phyloP scores from a whole-genome alignment of 2,888 invertebrate genomes.

The Nasonovia ribisnigri region DNA sequence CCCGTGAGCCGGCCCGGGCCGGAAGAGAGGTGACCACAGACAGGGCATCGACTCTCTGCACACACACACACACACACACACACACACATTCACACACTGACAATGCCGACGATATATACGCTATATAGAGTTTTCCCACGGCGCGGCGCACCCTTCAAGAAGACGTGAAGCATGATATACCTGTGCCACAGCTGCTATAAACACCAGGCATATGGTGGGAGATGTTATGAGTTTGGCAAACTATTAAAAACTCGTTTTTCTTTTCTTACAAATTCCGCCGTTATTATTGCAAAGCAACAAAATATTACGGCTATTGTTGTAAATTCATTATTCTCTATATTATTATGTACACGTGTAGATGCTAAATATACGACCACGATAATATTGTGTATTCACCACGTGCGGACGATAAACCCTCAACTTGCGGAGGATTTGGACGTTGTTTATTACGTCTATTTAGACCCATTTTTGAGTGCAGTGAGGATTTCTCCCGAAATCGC shows the following conservation, averaged over 20 bases:
- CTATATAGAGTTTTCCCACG: slow-evolving; percentile 53
- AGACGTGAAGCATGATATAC: slow-evolving; percentile 44
- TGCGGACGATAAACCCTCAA: neutral
- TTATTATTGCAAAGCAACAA: slow-evolving; percentile 39
- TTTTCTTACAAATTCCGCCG: slow-evolving; percentile 10
- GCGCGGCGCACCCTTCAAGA: slow-evolving; percentile 61
- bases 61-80: neutral
- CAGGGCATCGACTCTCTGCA: slow-evolving; percentile 62
- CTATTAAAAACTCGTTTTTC: slow-evolving; percentile 54
- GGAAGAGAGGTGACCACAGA: slow-evolving; percentile 65
- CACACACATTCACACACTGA: slow-evolving; percentile 10
- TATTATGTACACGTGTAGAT: neutral
- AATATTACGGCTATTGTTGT: slow-evolving; percentile 16
- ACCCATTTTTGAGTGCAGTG: neutral
- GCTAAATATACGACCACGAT: neutral
- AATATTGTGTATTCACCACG: neutral
- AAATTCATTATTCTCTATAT: neutral
- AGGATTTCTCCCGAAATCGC: neutral
- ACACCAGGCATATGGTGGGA: slow-evolving; percentile 17
- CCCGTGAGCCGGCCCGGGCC: slow-evolving; percentile 61
- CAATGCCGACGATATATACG: slow-evolving; percentile 43
- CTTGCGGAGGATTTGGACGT: neutral
- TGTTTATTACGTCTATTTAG: neutral
- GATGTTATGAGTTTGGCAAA: slow-evolving; percentile 56
- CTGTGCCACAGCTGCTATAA: neutral